Percentiles rank a stretch among this genome's conserved stretches.
phyloP scores from a whole-genome alignment of 1,140 invertebrate genomes.

The Amyelois transitella region DNA sequence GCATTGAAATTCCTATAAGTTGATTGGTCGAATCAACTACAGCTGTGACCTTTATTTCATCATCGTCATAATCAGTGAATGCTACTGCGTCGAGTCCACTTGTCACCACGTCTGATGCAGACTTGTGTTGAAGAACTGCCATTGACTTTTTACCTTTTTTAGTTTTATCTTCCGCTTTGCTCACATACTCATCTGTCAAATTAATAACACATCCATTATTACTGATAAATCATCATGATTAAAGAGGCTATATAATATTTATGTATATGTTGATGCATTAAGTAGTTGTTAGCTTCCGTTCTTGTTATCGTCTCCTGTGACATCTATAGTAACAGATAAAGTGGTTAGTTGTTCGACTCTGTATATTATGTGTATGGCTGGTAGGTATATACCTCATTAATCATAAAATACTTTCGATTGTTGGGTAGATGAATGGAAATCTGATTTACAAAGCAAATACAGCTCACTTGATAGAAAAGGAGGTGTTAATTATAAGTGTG shows the following conservation, averaged over 20 bases:
- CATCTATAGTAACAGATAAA: not conserved
- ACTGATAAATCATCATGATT: not conserved
- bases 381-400: too few species aligned
- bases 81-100: not conserved
- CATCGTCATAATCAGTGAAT: not conserved
- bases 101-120: not conserved
- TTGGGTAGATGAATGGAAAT: too few species aligned
- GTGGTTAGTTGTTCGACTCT: not conserved
- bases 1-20: constrained; percentile 15
- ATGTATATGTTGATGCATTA: too few species aligned
- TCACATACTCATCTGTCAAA: constrained; percentile 20
- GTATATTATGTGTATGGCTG: not conserved
- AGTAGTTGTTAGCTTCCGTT: too few species aligned
- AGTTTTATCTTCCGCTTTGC: constrained; percentile 5
- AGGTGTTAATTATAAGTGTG: too few species aligned
- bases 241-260: too few species aligned
- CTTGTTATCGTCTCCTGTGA: too few species aligned
- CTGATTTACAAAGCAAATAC: too few species aligned
- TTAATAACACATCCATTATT: not conserved
- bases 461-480: too few species aligned
- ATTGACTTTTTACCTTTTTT: constrained; percentile 10
- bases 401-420: too few species aligned
- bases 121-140: not conserved
- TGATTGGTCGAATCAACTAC: constrained; percentile 3
- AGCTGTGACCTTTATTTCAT: constrained; percentile 2